A percentile compares a stretch with the other conserved stretches of the same genome.
Conservation (phyloP, 1,140 invertebrate genomes). For the Macrosteles quadrilineatus region DNA sequence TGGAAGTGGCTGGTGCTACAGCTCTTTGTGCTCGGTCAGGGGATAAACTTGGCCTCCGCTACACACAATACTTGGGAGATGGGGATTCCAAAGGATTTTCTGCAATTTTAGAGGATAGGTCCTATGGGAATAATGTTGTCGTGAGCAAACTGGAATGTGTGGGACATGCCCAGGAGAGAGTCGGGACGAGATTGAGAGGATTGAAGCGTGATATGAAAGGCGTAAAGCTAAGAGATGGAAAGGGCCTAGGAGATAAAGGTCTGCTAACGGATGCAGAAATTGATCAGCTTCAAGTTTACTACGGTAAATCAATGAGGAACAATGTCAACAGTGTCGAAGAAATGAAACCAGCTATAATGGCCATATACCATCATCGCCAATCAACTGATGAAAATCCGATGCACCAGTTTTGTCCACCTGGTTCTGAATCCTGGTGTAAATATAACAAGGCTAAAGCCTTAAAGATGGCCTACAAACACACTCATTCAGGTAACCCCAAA, state of each 20-base stretch:
- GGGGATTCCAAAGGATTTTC: constrained; percentile 34
- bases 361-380: neutral
- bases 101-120: constrained; percentile 3
- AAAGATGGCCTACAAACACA: too few relatives aligned
- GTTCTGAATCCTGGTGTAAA: neutral
- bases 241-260: constrained; percentile 30
- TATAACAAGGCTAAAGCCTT: constrained; percentile 13
- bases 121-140: constrained; percentile 37
- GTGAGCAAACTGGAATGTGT: constrained; percentile 40
- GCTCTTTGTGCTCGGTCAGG: neutral
- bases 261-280: constrained; percentile 42
- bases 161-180: constrained; percentile 19
- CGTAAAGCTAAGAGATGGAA: constrained; percentile 13
- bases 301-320: constrained; percentile 43
- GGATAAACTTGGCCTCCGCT: constrained; percentile 18
- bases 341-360: constrained; percentile 37
- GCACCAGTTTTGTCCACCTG: neutral
- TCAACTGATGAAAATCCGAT: constrained; percentile 18
- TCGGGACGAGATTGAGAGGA: constrained; percentile 2
- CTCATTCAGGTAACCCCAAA: too few relatives aligned
- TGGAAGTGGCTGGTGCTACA: neutral
- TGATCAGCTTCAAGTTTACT: constrained; percentile 39
- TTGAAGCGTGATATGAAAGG: neutral
- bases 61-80: constrained; percentile 37
- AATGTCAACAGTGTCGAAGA: constrained; percentile 40